Evolutionary conservation across 2,888 invertebrate species (phyloP).

Genomic region (Octonoba sinensis): DNA sequence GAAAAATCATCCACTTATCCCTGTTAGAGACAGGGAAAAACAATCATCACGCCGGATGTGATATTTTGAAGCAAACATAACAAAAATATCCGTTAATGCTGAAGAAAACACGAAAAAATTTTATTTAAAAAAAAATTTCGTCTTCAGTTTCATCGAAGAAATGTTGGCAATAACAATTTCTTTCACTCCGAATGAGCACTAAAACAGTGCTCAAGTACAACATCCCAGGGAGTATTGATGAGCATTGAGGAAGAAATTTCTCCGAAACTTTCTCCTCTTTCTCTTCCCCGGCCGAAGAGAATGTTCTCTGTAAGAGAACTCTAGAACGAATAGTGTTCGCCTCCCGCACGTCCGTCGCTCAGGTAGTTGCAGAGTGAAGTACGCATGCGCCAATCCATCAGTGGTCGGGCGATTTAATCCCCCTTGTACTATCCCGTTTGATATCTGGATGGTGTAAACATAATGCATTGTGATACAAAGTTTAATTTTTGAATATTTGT

Average conservation of each 20-base stretch:
- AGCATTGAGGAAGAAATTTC: slow-evolving; percentile 17
- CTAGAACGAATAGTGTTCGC: slow-evolving; percentile 34
- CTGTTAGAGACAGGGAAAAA: background rate
- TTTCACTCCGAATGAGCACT: no score
- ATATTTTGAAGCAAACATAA: no score
- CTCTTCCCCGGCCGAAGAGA: slow-evolving; percentile 12
- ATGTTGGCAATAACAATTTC: no score
- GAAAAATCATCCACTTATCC: slow-evolving; percentile 1
- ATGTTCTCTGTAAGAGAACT: slow-evolving; percentile 3
- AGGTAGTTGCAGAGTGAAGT: slow-evolving; percentile 56
- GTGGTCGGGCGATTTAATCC: slow-evolving; percentile 1
- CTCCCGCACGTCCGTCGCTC: slow-evolving; percentile 42
- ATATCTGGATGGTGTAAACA: background rate
- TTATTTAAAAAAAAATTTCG: no score
- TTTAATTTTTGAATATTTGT: no score
- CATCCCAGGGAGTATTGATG: background rate
- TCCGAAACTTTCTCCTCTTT: slow-evolving; percentile 21
- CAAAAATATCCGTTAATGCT: no score
- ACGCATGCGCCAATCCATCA: slow-evolving; percentile 31
- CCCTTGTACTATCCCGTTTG: background rate
- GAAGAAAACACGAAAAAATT: no score
- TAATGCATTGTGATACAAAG: no score
- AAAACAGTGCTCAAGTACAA: no score
- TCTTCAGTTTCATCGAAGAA: no score
- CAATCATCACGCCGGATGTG: no score